phyloP scores from a whole-genome alignment of 2,113 vertebrate species.

The Sporophila hypoxantha region DNA sequence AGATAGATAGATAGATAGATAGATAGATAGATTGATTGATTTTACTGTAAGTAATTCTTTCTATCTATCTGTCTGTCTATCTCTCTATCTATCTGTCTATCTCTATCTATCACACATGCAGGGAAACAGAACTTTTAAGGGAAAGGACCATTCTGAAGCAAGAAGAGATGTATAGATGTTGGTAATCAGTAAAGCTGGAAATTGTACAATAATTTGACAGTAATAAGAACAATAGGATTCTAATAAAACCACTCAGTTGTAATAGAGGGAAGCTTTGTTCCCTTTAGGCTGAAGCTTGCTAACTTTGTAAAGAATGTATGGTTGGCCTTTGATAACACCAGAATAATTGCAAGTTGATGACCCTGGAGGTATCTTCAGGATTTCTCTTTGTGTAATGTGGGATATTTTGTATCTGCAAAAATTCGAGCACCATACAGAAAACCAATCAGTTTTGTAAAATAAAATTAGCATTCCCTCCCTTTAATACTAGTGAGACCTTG shows the following conservation, averaged over 20 bases:
- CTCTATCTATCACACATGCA: neutral
- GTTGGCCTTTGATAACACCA: neutral
- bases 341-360: neutral
- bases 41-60: too few species aligned
- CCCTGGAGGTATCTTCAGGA: neutral
- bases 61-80: too few species aligned
- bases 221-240: neutral
- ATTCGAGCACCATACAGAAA: neutral
- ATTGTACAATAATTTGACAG: neutral
- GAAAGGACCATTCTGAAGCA: neutral
- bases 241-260: neutral
- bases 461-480: neutral
- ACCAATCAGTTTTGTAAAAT: neutral
- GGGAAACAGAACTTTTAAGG: neutral
- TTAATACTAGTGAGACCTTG: neutral
- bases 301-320: neutral
- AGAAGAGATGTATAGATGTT: neutral
- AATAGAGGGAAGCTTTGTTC: neutral
- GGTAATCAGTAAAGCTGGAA: neutral
- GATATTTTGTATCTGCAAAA: neutral
- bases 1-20: too few species aligned
- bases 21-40: neutral
- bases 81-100: too few species aligned
- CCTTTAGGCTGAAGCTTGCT: neutral
- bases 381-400: neutral